Conservation (phyloP, 2,113 vertebrate species). For the Pygoscelis adeliae region DNA sequence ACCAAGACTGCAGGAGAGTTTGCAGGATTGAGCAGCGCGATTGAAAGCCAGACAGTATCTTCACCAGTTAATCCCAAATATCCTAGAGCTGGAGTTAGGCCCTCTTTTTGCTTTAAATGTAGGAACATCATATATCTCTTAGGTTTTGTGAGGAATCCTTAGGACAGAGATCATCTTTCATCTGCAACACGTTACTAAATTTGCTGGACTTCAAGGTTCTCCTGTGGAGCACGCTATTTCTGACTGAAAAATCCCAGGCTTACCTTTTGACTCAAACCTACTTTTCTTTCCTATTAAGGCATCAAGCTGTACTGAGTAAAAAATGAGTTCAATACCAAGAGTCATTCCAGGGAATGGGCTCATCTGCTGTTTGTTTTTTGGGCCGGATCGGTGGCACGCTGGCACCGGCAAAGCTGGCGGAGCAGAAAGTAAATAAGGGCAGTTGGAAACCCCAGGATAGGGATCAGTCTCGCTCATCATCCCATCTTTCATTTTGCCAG, state of each 20-base stretch:
- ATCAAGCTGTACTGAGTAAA: neutral
- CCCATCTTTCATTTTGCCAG: neutral
- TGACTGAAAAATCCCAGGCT: neutral
- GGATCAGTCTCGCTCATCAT: neutral
- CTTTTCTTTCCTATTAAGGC: neutral
- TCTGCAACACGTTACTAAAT: neutral
- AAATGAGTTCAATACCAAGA: neutral
- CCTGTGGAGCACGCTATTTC: accelerated
- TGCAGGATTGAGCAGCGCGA: neutral
- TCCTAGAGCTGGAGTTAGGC: neutral
- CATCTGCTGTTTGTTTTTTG: accelerated
- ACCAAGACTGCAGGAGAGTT: neutral
- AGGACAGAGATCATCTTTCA: neutral
- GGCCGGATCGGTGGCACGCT: accelerated
- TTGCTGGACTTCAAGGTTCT: neutral
- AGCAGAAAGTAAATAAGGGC: neutral
- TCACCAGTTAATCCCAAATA: neutral
- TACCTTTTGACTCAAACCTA: neutral
- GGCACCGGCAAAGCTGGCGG: neutral
- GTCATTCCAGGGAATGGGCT: accelerated
- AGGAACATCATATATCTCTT: neutral
- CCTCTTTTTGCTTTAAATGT: neutral
- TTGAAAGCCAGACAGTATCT: neutral
- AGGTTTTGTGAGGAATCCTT: neutral
- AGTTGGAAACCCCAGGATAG: neutral